Conservation (phyloP, 2,113 vertebrate genomes). For the Ariopsis seemanni region DNA sequence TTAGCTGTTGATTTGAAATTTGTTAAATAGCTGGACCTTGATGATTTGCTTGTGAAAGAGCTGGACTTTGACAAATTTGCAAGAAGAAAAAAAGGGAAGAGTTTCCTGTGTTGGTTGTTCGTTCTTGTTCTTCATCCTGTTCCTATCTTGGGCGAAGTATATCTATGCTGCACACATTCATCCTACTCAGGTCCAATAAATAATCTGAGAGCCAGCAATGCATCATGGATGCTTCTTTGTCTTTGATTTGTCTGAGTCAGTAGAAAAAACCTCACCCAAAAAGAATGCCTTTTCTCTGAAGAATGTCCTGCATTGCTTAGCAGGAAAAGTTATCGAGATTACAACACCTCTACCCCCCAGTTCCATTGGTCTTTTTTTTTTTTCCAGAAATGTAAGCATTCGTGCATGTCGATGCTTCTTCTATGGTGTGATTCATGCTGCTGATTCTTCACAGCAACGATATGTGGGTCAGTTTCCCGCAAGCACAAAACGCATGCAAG, state of each 20-base stretch:
- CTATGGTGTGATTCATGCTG: conserved; percentile 25
- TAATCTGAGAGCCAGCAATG: neutral
- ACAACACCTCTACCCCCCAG: too few relatives aligned
- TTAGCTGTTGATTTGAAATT: neutral
- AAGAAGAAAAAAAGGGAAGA: neutral
- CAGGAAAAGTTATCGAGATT: neutral
- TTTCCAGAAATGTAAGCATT: neutral
- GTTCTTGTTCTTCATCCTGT: conserved; percentile 2
- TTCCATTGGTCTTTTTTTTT: neutral
- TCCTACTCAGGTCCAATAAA: neutral
- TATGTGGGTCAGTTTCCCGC: conserved; percentile 48
- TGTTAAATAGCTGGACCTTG: neutral
- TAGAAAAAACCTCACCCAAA: neutral
- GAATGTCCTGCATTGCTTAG: neutral
- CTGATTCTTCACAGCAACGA: neutral
- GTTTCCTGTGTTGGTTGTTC: neutral
- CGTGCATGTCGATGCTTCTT: conserved; percentile 25
- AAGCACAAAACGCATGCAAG: neutral
- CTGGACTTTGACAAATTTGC: neutral
- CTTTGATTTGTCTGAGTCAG: neutral
- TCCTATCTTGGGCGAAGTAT: neutral
- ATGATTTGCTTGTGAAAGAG: neutral
- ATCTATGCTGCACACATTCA: neutral
- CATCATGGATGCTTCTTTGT: neutral
- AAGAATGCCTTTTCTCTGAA: neutral